phyloP scores from a whole-genome alignment of 2,797 vertebrate species.

The Gymnocypris eckloni region DNA sequence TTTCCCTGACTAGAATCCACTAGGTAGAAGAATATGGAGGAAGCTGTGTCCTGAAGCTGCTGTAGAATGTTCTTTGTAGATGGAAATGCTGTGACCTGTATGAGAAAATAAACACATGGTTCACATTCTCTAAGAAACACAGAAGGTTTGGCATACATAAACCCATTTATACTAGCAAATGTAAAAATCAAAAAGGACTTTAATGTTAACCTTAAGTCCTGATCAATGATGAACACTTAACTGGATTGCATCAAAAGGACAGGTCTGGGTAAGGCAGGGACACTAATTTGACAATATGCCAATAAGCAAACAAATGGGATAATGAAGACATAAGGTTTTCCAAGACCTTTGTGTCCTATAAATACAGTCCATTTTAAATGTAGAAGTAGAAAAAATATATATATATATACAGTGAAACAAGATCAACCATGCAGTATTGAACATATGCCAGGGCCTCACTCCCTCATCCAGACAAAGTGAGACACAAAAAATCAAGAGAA shows the following conservation, averaged over 20 bases:
- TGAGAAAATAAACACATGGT: not conserved
- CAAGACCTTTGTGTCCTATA: conserved; percentile 88
- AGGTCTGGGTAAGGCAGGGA: conserved; percentile 86
- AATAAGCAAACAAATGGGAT: no score
- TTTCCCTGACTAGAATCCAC: conserved; percentile 87
- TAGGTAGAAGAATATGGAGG: conserved; percentile 92
- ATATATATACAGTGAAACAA: no score
- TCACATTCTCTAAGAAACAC: not conserved
- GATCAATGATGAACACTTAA: no score
- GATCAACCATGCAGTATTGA: not conserved
- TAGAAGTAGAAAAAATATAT: not conserved
- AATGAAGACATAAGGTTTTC: conserved; percentile 93
- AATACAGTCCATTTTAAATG: conserved; percentile 6
- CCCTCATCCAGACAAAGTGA: no score
- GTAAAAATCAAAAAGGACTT: no score
- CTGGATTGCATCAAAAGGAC: no score
- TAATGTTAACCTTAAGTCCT: no score
- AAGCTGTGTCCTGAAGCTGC: conserved; percentile 90
- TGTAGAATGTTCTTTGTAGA: conserved; percentile 93
- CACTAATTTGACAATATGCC: conserved; percentile 88
- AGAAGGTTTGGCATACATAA: no score
- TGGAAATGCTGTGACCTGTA: conserved; percentile 92
- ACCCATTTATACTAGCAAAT: no score
- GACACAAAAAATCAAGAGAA: no score
- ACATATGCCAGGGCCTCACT: no score